Evolutionary conservation across 2,797 vertebrate species (phyloP).

Genomic region (Lepilemur septentrionalis): DNA sequence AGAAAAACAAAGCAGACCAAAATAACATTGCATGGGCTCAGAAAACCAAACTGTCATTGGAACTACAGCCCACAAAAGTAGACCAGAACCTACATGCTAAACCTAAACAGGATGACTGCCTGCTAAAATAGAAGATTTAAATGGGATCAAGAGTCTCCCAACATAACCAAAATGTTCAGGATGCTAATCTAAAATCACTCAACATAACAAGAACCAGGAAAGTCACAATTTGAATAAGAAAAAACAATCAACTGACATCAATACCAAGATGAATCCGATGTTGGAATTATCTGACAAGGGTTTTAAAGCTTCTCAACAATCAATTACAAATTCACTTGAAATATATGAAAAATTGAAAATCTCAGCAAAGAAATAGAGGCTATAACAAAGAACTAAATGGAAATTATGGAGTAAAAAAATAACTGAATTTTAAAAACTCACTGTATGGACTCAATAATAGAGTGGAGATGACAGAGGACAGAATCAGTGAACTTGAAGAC

Average conservation of each 20-base stretch:
- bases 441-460: background rate
- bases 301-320: conserved; percentile 8
- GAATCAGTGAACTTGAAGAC: background rate
- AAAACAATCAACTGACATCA: background rate
- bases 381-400: background rate
- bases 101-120: background rate
- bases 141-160: background rate
- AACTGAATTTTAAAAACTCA: conserved; percentile 24
- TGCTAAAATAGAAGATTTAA: conserved; percentile 1
- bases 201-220: background rate
- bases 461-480: background rate
- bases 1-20: conserved; percentile 31
- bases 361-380: background rate
- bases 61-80: background rate
- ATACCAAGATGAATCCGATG: background rate
- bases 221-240: background rate
- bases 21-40: background rate
- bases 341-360: background rate
- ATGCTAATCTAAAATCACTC: conserved; percentile 27
- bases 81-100: background rate
- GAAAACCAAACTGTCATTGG: background rate
- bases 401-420: background rate
- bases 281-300: background rate
- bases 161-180: background rate
- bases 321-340: conserved; percentile 6